Base-by-base conservation (phyloP, 2,113 vertebrate genomes). In the Craseonycteris thonglongyai region DNA sequence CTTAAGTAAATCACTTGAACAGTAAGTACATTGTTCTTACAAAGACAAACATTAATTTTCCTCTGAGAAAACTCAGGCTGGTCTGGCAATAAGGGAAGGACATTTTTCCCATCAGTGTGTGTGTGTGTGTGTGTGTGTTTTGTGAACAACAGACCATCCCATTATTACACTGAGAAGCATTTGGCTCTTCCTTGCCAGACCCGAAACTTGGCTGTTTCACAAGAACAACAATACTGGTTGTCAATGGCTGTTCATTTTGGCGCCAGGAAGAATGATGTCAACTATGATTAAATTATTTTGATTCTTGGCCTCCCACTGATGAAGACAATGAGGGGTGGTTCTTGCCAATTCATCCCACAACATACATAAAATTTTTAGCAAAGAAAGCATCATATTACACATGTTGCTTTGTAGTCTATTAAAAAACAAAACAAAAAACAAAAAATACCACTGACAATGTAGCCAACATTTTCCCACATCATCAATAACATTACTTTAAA, bases 271-370 rank as follows among this genome's bases (percentile, higher is more conserved):
- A 88, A 61, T 15, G 59, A 33, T 72, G 80, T 92, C 96, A 97
- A 78, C 28, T 84, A 54, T 84, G 93, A 96, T 91, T 74, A 80
- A 87, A 95, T 94, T 86, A 89, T 95, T 90, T 88, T 84, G 83
- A 84, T 95, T 96, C 54, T 75, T 95, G 71, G 58, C 33, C 66
- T 90, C 90, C 19, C 0, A 38, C 72, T 45, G 83, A 83, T 63
- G 51, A 59, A 38, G 56, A 93, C 93, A 80, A 58, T 66, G 40
- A 56, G 12, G 21, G 26, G 14, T 56, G 26, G n/a, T 59, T 85
- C 81, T 84, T 94, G 96, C 80, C 83, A 93, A 40, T 83, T 80
- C 49, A 71, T 71, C 42, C 21, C 12, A 72, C 56, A 22, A 16
- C 69, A 74, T 68, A 69, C 16, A 91, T 33, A 94, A 90, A 86